Base-by-base conservation (phyloP, 2,797 vertebrate species). In the Hydrocynus forskahlii region DNA sequence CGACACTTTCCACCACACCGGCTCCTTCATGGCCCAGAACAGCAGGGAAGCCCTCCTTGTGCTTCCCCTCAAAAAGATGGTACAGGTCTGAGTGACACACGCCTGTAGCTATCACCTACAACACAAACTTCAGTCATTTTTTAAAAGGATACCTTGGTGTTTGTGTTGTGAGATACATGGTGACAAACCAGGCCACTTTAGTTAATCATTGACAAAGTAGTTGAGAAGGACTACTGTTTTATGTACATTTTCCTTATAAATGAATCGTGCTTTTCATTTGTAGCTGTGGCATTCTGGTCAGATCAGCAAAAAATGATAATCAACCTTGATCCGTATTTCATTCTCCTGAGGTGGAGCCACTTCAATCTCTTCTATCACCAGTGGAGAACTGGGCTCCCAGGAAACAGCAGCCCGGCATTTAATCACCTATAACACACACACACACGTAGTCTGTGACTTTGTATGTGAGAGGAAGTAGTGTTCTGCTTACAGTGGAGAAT, bases 271-370 rank as follows among this genome's bases (percentile, higher is more conserved):
- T 52, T 25, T 45, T 12, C 2, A 10, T 10, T 45, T 13, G 38
- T 12, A 67, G n/a, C 5, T 69, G 48, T 48, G 40, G 17, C 19
- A 23, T n/a, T 23, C 29, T 40, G 5, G 69, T 21, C 40, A 50
- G n/a, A 9, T 52, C 38, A 62, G 54, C 35, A 52, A n/a, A 69
- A 23, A 66, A 50, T 57, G 25, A 72, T 67, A 52, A 72, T 14
- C 78, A 73, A 99, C 97, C 96, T 98, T 97, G 83, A 99, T 92
- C 1, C 96, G 95, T 74, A 99, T 89, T 94, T 99, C 96, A 40
- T 94, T 81, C 40, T 93, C 88, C 84, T 96, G 94, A 0, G 97
- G 97, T 0, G 96, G 95, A 0, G 95, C 95, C 0, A 98, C 97
- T 84, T 97, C 97, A 2, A 98, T 92, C 60, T 97, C 94, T 78